Evolutionary conservation across 1,140 invertebrate species (phyloP), one percentile per base, ranked within the genome.

Genomic region (Nilaparvata lugens): DNA sequence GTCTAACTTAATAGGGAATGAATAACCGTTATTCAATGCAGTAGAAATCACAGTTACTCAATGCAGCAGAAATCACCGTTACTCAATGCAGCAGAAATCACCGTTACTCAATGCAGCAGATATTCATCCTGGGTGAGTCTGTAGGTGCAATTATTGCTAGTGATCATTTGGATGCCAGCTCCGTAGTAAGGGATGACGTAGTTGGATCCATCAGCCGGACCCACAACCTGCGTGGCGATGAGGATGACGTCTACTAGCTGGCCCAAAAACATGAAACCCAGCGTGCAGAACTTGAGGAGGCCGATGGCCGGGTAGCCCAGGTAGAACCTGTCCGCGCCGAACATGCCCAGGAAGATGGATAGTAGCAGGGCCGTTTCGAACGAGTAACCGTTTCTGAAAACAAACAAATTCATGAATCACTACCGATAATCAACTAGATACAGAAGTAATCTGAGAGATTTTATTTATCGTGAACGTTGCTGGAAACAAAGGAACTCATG

Each of bases 261-360:
- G 7, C 91, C 93, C n/a, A 98, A 75, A 70, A 98, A 97, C 80
- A 98, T 87, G 70, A 97, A 97, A 5, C 96, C 96, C 24, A 98
- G 76, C 0, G 95, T 98, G 71, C 93, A 93, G 65, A 98, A 82
- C 74, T 98, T 98, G 6, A 96, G 81, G 51, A 98, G 75, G 1
- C 95, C 95, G 62, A 98, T 83, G 19, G 93, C 95, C 52, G 93
- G 91, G 75, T 98, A 98, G 16, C 96, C 96, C 2, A 98, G 78
- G 71, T 98, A 98, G 74, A 98, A 97, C 63, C 96, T 78, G 73
- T 98, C 96, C 14, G 91, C 81, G n/a, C 96, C 96, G 78, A 98
- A 95, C 90, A 96, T 95, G 24, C 95, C 95, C 48, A 93, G 75
- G 70, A 98, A 98, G 48, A 98, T 88, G 1, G 95, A 98, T 0